These are phyloP conservation scores for Thalassophryne amazonica DNA, from an alignment of 2,797 vertebrate genomes.

Conservation along the genomic window DNA sequence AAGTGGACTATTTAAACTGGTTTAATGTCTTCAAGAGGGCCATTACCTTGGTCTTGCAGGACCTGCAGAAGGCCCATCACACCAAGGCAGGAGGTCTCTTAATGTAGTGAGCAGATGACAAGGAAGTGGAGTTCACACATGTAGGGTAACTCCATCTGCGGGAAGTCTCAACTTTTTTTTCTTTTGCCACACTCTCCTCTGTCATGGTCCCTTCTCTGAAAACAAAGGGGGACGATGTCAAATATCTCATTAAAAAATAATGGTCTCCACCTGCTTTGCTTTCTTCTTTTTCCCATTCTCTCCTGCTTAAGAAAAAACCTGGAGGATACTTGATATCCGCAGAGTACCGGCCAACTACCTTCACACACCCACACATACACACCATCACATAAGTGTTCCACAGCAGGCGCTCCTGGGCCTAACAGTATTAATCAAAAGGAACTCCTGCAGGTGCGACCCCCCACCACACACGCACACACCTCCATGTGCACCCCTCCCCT, in stretches of 20 bases:
- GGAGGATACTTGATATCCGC: slow-evolving; percentile 17
- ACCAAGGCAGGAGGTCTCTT: slow-evolving; percentile 58
- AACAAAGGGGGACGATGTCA: slow-evolving; percentile 65
- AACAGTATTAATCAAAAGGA: slow-evolving; percentile 47
- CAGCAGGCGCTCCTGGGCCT: slow-evolving; percentile 11
- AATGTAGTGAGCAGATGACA: slow-evolving; percentile 75
- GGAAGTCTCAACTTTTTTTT: slow-evolving; percentile 53
- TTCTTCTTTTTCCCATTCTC: slow-evolving; percentile 37
- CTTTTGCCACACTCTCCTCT: slow-evolving; percentile 7
- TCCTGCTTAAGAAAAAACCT: slow-evolving; percentile 52
- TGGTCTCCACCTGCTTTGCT: slow-evolving; percentile 69
- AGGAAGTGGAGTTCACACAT: slow-evolving; percentile 66
- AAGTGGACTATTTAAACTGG: slow-evolving; percentile 56
- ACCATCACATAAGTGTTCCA: slow-evolving; percentile 8
- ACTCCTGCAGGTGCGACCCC: slow-evolving; percentile 36
- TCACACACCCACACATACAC: not conserved
- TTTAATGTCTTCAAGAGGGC: slow-evolving; percentile 64
- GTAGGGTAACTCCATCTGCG: slow-evolving; percentile 66
- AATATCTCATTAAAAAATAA: slow-evolving; percentile 76
- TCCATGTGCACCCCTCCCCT: not conserved
- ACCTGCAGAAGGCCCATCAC: slow-evolving; percentile 54
- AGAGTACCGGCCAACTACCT: slow-evolving; percentile 11
- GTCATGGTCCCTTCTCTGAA: slow-evolving; percentile 46
- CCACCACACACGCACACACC: no score
- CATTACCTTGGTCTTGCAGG: slow-evolving; percentile 74